phyloP scores from a whole-genome alignment of 2,797 vertebrate species.

The Acrossocheilus fasciatus region DNA sequence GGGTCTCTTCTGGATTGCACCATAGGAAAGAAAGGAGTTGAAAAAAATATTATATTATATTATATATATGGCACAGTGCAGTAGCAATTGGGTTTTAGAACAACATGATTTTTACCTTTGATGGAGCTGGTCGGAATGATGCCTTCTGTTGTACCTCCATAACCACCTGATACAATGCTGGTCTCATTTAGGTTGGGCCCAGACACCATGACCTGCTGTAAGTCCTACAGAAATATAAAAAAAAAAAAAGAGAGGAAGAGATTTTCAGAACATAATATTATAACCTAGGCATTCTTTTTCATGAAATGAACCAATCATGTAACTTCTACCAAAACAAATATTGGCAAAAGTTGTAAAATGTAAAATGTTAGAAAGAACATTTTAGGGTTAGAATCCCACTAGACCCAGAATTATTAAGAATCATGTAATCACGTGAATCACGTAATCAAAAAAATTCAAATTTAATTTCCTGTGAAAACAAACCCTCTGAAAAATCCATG shows the following conservation, averaged over 20 bases:
- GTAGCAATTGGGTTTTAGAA: neutral
- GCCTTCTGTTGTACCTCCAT: slow-evolving; percentile 91
- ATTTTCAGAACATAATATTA: neutral
- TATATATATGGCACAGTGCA: neutral
- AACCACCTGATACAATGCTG: slow-evolving; percentile 94
- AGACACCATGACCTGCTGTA: slow-evolving; percentile 98
- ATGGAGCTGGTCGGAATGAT: slow-evolving; percentile 88
- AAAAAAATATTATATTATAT: neutral
- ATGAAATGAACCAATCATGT: neutral
- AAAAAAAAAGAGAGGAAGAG: neutral
- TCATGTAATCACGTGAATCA: neutral
- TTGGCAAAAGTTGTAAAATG: neutral
- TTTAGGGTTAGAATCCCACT: neutral
- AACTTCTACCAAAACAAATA: neutral
- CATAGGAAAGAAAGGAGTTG: slow-evolving; percentile 7
- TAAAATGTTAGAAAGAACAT: slow-evolving; percentile 6
- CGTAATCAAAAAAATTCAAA: neutral
- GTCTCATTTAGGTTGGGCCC: slow-evolving; percentile 97
- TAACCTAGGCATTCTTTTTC: neutral
- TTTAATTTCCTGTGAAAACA: neutral
- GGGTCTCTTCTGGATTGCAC: neutral
- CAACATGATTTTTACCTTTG: slow-evolving; percentile 82
- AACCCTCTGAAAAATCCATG: neutral
- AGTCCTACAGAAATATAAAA: slow-evolving; percentile 79
- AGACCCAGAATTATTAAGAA: neutral